phyloP scores from a whole-genome alignment of 2,113 vertebrate genomes.

The Saguinus midas region DNA sequence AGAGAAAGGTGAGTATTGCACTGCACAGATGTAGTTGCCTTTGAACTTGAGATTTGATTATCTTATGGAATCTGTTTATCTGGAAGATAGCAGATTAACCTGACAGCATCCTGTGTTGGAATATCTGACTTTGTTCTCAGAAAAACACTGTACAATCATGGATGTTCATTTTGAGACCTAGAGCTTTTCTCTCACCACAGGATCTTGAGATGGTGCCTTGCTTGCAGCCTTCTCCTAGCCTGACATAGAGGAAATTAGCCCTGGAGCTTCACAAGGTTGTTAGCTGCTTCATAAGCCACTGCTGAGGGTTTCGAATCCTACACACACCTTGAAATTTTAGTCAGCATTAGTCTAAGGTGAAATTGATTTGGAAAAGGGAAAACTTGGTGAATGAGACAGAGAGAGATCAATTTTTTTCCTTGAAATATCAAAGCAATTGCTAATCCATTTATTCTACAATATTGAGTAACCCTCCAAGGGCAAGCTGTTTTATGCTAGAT shows the following conservation, averaged over 20 bases:
- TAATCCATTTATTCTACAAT: not conserved
- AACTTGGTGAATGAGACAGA: not conserved
- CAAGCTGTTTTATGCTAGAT: not conserved
- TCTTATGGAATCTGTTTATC: not conserved
- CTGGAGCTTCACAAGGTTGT: not conserved
- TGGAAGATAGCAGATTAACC: not conserved
- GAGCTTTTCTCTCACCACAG: not conserved
- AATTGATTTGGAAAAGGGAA: constrained; percentile 16
- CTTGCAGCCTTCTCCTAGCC: not conserved
- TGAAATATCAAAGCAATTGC: not conserved
- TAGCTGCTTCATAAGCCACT: not conserved
- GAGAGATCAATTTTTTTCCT: not conserved
- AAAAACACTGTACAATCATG: not conserved
- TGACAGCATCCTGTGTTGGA: not conserved
- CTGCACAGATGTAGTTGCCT: not conserved
- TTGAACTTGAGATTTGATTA: not conserved
- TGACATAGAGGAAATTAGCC: not conserved
- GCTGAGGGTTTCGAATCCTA: not conserved
- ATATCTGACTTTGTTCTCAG: not conserved
- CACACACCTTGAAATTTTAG: not conserved
- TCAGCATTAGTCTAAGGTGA: not conserved
- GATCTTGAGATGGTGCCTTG: not conserved
- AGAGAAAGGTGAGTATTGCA: constrained; percentile 84
- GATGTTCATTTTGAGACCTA: not conserved
- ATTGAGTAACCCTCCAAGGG: not conserved